Evolutionary conservation across 2,113 vertebrate species (phyloP).

Genomic region (Anhinga anhinga): DNA sequence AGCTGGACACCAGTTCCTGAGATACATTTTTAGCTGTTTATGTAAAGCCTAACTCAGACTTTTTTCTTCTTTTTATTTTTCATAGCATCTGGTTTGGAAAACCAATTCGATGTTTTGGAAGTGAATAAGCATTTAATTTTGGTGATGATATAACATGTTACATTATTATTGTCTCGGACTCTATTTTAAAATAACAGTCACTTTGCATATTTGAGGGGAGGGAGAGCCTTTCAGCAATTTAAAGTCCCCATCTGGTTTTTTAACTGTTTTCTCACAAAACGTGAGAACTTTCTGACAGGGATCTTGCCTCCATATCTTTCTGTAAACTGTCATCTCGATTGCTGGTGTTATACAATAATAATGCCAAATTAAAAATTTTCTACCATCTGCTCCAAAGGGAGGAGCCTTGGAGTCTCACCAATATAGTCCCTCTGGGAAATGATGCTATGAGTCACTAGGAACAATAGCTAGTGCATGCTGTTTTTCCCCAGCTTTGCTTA

Average conservation of each 20-base stretch:
- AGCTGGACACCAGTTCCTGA: background rate
- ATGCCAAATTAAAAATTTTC: background rate
- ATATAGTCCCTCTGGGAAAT: background rate
- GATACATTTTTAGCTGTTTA: background rate
- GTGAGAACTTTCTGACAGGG: background rate
- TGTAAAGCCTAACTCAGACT: background rate
- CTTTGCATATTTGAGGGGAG: background rate
- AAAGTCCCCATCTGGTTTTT: background rate
- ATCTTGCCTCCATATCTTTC: background rate
- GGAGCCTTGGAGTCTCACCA: background rate
- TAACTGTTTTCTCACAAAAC: background rate
- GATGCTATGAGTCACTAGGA: background rate
- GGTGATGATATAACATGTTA: background rate
- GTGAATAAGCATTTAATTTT: background rate
- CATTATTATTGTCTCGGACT: background rate
- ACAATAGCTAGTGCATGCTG: background rate
- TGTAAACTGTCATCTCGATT: background rate
- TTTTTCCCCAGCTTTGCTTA: slow-evolving; percentile 4
- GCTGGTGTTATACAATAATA: background rate
- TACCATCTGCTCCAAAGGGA: background rate
- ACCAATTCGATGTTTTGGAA: background rate
- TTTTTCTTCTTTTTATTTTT: background rate
- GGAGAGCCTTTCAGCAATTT: background rate
- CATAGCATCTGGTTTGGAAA: background rate
- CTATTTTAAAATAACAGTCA: background rate